Conservation (phyloP, 2,888 invertebrate genomes). For the Caenorhabditis imperialis region DNA sequence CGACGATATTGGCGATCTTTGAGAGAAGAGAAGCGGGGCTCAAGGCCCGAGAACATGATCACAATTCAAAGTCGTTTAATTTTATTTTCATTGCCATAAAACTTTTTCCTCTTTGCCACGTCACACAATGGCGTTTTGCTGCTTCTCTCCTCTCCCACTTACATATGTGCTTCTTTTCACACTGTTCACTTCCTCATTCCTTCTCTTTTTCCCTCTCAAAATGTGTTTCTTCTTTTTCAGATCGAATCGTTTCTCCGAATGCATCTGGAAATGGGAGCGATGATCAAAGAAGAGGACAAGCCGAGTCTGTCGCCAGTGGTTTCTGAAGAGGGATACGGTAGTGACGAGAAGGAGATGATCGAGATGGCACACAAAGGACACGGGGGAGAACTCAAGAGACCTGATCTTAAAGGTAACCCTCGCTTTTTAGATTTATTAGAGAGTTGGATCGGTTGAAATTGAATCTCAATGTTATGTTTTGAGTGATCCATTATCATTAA, state of each 20-base stretch:
- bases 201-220: background rate
- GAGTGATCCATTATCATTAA: no score
- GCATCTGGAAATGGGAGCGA: constrained; percentile 17
- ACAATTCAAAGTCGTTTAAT: no score
- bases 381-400: constrained; percentile 59
- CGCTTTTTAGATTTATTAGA: no score
- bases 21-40: no score
- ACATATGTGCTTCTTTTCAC: constrained; percentile 2
- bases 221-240: background rate
- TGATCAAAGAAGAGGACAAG: constrained; percentile 9
- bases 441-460: no score
- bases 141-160: background rate
- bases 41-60: no score
- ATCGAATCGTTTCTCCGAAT: no score
- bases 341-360: constrained; percentile 33
- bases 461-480: no score
- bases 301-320: constrained; percentile 10
- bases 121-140: no score
- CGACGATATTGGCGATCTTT: no score
- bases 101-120: background rate
- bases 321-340: constrained; percentile 41
- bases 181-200: background rate
- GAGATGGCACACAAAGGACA: background rate
- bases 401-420: constrained; percentile 68
- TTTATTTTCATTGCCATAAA: background rate